Percentiles rank a stretch among this genome's conserved stretches.
Conservation (phyloP, 2,797 vertebrate genomes). For the Huso huso region DNA sequence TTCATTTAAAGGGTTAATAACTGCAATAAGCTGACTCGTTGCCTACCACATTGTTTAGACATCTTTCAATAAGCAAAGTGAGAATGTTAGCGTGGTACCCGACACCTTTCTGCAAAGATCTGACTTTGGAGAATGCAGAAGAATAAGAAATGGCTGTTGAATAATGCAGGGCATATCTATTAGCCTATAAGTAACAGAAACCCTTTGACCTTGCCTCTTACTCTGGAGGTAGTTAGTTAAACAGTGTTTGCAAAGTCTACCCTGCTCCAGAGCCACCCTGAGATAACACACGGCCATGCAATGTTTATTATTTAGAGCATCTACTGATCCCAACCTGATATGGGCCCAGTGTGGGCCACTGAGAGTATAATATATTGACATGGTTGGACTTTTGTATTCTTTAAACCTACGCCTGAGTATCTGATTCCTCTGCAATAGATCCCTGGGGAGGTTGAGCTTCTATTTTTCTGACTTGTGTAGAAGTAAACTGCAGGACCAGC, state of each 20-base stretch:
- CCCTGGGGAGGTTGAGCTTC: slow-evolving; percentile 72
- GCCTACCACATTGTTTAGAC: no score
- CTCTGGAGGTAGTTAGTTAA: slow-evolving; percentile 12
- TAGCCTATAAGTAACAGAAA: slow-evolving; percentile 50
- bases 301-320: slow-evolving; percentile 35
- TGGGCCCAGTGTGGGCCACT: slow-evolving; percentile 34
- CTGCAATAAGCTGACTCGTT: no score
- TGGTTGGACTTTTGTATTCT: slow-evolving; percentile 57
- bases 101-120: slow-evolving; percentile 8
- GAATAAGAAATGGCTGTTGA: slow-evolving; percentile 24
- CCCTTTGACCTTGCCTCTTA: slow-evolving; percentile 50
- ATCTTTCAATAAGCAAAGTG: no score
- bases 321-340: slow-evolving; percentile 46
- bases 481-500: slow-evolving; percentile 80
- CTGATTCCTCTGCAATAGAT: slow-evolving; percentile 80
- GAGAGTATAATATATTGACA: slow-evolving; percentile 71
- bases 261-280: slow-evolving; percentile 19
- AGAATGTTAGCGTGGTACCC: background rate
- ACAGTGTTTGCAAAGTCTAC: slow-evolving; percentile 7
- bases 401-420: slow-evolving; percentile 75
- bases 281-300: slow-evolving; percentile 47
- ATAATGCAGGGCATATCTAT: slow-evolving; percentile 46
- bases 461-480: slow-evolving; percentile 81
- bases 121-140: slow-evolving; percentile 26
- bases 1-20: background rate